Conservation (phyloP, 2,113 vertebrate species). For the Eleginops maclovinus region DNA sequence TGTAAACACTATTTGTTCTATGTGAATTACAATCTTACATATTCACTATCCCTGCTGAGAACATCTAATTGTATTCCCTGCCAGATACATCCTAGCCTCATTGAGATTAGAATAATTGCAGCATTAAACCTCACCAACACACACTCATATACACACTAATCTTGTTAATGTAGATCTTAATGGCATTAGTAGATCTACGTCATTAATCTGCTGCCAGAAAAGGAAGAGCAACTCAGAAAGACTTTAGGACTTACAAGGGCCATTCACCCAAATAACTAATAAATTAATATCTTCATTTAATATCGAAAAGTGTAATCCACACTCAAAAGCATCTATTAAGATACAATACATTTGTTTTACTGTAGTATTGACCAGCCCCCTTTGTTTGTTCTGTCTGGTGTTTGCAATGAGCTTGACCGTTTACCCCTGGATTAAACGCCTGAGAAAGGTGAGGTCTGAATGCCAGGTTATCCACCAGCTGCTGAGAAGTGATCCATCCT, state of each 20-base stretch:
- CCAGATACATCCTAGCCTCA: conserved; percentile 17
- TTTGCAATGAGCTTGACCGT: conserved; percentile 60
- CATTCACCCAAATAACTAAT: conserved; percentile 46
- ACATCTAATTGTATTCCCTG: conserved; percentile 23
- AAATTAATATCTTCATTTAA: conserved; percentile 33
- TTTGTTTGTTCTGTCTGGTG: conserved; percentile 31
- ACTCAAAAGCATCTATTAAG: background rate
- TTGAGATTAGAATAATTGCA: conserved; percentile 19
- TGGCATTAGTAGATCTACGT: conserved; percentile 74
- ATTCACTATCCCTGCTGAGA: background rate
- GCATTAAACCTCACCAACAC: conserved; percentile 16
- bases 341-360: background rate
- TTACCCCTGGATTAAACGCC: conserved; percentile 49
- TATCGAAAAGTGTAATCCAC: conserved; percentile 27
- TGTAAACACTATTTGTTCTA: background rate
- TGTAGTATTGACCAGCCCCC: background rate
- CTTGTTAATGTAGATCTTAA: conserved; percentile 54
- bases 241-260: conserved; percentile 51
- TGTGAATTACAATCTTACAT: background rate
- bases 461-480: conserved; percentile 40
- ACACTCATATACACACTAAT: conserved; percentile 11
- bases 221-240: conserved; percentile 58
- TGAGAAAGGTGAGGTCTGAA: conserved; percentile 23
- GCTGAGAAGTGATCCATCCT: background rate
- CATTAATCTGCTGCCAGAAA: conserved; percentile 77